A percentile compares a stretch with the other conserved stretches of the same genome.
Evolutionary conservation across 2,113 vertebrate genomes (phyloP).

Genomic region (Indri indri): DNA sequence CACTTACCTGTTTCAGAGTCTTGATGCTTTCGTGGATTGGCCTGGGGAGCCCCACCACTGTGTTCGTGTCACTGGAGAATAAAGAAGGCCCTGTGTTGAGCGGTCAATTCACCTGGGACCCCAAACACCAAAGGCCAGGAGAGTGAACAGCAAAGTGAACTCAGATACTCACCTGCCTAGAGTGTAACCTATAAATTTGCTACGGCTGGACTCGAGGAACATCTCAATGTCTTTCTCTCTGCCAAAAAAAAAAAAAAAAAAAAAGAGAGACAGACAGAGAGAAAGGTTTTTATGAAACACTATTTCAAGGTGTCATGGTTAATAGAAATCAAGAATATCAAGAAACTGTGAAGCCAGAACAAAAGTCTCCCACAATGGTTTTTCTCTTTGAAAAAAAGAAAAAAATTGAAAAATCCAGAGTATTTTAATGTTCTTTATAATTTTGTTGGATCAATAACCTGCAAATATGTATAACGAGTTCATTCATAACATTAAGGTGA

Average conservation of each 20-base stretch:
- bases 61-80: conserved; percentile 93
- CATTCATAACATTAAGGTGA: conserved; percentile 20
- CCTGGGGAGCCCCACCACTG: conserved; percentile 95
- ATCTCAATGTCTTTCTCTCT: conserved; percentile 99
- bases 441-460: not conserved
- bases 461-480: not conserved
- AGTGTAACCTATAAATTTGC: conserved; percentile 99
- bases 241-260: conserved; percentile 43
- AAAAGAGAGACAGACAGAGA: not conserved
- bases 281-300: not conserved
- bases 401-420: not conserved
- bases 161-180: conserved; percentile 90
- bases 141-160: not conserved
- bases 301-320: not conserved
- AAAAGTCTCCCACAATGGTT: not conserved
- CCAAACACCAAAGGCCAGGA: not conserved
- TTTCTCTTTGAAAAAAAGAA: not conserved
- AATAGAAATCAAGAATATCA: not conserved
- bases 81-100: conserved; percentile 55
- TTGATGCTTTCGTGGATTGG: conserved; percentile 99
- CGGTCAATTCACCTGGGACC: not conserved
- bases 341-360: not conserved
- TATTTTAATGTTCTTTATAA: conserved; percentile 7
- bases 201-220: conserved; percentile 97
- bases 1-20: conserved; percentile 95